Evolutionary conservation across 2,797 vertebrate genomes (phyloP).

Genomic region (Poeciliopsis turneri): DNA sequence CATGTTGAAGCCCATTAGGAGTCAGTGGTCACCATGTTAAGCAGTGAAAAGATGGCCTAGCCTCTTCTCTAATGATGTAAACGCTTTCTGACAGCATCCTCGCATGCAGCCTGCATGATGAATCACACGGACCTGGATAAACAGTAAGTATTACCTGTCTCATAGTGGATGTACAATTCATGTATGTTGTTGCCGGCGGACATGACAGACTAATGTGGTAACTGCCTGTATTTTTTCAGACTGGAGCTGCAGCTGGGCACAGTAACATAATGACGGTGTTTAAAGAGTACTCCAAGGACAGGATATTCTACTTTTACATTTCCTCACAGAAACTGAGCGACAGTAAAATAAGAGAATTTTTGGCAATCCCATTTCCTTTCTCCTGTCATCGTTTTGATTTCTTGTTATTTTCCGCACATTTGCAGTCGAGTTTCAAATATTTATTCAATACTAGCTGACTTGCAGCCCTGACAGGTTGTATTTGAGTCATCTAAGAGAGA

Average conservation of each 20-base stretch:
- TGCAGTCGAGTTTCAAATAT: constrained; percentile 12
- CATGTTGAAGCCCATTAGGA: constrained; percentile 71
- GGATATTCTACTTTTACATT: neutral
- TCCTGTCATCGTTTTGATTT: neutral
- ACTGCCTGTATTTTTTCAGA: constrained; percentile 10
- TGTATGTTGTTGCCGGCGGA: constrained; percentile 41
- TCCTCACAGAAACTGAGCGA: neutral
- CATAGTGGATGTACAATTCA: constrained; percentile 46
- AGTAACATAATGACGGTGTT: constrained; percentile 7
- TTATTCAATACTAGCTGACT: constrained; percentile 22
- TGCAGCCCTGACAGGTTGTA: constrained; percentile 35
- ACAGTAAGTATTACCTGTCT: constrained; percentile 63
- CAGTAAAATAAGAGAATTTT: neutral
- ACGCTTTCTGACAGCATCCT: constrained; percentile 65
- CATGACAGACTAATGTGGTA: constrained; percentile 39
- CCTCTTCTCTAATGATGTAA: constrained; percentile 70
- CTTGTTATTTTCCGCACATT: neutral
- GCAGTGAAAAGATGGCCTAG: constrained; percentile 59
- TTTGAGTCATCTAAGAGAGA: constrained; percentile 54
- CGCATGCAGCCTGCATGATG: constrained; percentile 56
- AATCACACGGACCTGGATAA: constrained; percentile 58
- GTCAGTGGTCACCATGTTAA: constrained; percentile 63
- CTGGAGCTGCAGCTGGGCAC: neutral
- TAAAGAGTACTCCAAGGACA: neutral
- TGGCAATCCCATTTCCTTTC: neutral